phyloP scores from a whole-genome alignment of 2,113 vertebrate species.

The Pyrgilauda ruficollis region DNA sequence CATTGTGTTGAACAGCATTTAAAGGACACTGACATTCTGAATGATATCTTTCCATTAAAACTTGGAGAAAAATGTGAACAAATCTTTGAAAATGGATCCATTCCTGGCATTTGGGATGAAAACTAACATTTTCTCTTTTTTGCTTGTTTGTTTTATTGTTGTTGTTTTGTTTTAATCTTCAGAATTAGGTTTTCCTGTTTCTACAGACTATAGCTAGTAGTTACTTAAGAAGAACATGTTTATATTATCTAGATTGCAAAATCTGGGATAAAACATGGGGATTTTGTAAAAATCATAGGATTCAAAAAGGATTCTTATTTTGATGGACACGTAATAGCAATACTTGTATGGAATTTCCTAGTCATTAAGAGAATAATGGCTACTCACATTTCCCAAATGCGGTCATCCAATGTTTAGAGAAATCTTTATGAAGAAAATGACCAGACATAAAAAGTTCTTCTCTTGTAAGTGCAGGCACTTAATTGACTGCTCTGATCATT shows the following conservation, averaged over 20 bases:
- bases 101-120: background rate
- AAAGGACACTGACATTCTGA: background rate
- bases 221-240: background rate
- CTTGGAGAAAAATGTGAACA: background rate
- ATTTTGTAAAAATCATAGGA: background rate
- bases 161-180: background rate
- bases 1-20: background rate
- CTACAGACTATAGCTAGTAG: background rate
- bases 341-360: background rate
- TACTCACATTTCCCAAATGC: slow-evolving; percentile 20
- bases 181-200: background rate
- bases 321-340: background rate
- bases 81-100: background rate
- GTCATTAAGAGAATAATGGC: slow-evolving; percentile 16
- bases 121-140: background rate
- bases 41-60: background rate
- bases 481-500: slow-evolving; percentile 60
- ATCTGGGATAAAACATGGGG: background rate
- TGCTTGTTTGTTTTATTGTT: background rate
- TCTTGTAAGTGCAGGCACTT: slow-evolving; percentile 30
- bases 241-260: background rate
- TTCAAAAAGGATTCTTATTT: background rate
- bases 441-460: slow-evolving; percentile 43
- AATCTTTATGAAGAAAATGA: slow-evolving; percentile 56
- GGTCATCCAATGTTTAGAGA: background rate